A percentile compares a stretch with the other conserved stretches of the same genome.
phyloP scores from a whole-genome alignment of 2,113 vertebrate species.

The Tauraco erythrolophus region DNA sequence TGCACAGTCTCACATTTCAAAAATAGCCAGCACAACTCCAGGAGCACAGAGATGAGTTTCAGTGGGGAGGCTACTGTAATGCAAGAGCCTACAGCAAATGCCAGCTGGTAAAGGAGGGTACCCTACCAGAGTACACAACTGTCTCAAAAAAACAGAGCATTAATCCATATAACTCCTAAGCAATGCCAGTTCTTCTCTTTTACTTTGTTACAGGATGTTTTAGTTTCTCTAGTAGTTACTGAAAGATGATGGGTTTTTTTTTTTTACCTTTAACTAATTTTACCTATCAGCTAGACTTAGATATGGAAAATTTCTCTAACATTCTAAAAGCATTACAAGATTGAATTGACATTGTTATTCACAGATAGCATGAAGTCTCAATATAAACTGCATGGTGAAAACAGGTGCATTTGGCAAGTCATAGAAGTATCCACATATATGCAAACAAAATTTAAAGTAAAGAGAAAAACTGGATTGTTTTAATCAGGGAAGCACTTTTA shows the following conservation, averaged over 20 bases:
- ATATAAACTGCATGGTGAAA: background rate
- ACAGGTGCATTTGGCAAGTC: background rate
- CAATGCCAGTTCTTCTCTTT: accelerated
- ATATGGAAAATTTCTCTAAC: background rate
- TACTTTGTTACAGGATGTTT: background rate
- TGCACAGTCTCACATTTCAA: background rate
- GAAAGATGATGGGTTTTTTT: background rate
- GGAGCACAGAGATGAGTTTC: accelerated
- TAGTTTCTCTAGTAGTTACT: background rate
- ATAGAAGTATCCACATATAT: background rate
- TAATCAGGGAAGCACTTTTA: background rate
- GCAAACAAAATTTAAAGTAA: background rate
- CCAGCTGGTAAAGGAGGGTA: background rate
- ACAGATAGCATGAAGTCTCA: background rate
- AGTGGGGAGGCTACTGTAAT: background rate
- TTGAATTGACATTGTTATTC: background rate
- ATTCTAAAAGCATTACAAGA: background rate
- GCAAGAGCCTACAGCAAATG: background rate
- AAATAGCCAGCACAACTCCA: background rate
- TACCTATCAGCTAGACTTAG: background rate
- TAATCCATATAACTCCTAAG: background rate
- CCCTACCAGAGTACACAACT: no score
- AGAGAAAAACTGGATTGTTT: background rate
- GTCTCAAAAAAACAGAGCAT: no score
- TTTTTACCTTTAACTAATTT: background rate